Base-by-base conservation (phyloP, 64 coral and sea anemone species). In the Dendrophyllia cribrosa region DNA sequence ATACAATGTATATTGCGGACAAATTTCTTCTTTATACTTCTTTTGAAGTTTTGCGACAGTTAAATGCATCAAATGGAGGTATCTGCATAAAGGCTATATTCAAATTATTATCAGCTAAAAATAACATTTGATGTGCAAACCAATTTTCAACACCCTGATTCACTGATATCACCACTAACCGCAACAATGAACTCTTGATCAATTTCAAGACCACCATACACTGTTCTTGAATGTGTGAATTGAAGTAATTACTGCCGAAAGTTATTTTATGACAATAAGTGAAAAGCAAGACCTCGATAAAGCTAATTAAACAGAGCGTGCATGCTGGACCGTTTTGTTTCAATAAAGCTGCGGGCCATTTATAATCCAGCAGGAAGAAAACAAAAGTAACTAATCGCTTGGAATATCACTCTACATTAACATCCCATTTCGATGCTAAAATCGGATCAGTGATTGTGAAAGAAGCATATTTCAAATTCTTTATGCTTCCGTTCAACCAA, bases 401-500 rank as follows among this genome's bases (percentile, higher is more conserved):
- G 20, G 21, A 78, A 80, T 43, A 80, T 80, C 23, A 44, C 24
- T 56, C 77, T 44, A 3, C 3, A 14, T 80, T 45, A 62, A 62
- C 55, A 62, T 24, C 23, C 25, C 56, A 62, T 61, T 80, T 62
- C 12, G 13, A 62, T 24, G n/a, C 15, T 8, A 17, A 17, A 61
- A 61, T 5, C 58, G 23, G 13, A 62, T 24, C 55, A 62, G 17
- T 61, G 23, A 61, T 11, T 43, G 11, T 5, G 9, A 60, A 59
- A 20, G 24, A n/a, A 2, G 17, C 72, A 84, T 84, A 67, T 24
- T 84, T 84, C 6, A 21, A 84, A 84, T 84, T 84, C 58, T 84
- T 84, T 51, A 10, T 51, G 62, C 19, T 67, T 66, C 80, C 60
- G 80, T 84, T 68, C n/a, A 51, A 3, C 9, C 16, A 21, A 43